phyloP scores from a whole-genome alignment of 2,113 vertebrate genomes.

The Ginglymostoma cirratum region DNA sequence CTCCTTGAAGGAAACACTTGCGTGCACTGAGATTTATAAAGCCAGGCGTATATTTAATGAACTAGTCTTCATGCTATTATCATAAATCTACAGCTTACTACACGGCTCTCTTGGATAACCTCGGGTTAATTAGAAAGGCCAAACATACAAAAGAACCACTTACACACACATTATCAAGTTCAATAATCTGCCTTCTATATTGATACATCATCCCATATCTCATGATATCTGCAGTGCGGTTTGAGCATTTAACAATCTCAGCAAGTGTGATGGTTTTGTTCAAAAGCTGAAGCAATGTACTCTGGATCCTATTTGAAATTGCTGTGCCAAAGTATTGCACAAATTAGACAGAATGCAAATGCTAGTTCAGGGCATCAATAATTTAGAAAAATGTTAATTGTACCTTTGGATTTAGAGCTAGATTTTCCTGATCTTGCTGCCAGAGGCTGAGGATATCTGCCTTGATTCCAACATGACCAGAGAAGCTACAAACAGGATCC shows the following conservation, averaged over 20 bases:
- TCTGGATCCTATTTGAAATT: background rate
- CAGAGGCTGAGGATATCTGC: background rate
- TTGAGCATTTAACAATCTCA: slow-evolving; percentile 13
- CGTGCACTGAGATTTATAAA: background rate
- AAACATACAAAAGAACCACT: slow-evolving; percentile 53
- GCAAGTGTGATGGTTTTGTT: slow-evolving; percentile 25
- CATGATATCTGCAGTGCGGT: slow-evolving; percentile 22
- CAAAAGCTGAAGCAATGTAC: background rate
- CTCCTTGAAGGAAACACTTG: background rate
- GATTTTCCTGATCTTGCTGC: background rate
- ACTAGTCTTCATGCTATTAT: slow-evolving; percentile 52
- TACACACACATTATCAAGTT: slow-evolving; percentile 49
- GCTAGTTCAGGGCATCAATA: background rate
- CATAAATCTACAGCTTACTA: slow-evolving; percentile 66
- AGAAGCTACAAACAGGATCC: background rate
- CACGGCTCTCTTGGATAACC: slow-evolving; percentile 67
- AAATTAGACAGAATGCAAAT: background rate
- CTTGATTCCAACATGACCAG: background rate
- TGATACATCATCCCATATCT: slow-evolving; percentile 39
- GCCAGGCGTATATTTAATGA: slow-evolving; percentile 36
- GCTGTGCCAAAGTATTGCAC: slow-evolving; percentile 15
- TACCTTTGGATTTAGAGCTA: background rate
- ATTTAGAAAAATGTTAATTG: background rate
- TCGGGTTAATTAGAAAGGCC: slow-evolving; percentile 69
- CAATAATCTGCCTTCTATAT: slow-evolving; percentile 51